phyloP scores from a whole-genome alignment of 1,140 invertebrate species.

The Holcopasites calliopsidis region DNA sequence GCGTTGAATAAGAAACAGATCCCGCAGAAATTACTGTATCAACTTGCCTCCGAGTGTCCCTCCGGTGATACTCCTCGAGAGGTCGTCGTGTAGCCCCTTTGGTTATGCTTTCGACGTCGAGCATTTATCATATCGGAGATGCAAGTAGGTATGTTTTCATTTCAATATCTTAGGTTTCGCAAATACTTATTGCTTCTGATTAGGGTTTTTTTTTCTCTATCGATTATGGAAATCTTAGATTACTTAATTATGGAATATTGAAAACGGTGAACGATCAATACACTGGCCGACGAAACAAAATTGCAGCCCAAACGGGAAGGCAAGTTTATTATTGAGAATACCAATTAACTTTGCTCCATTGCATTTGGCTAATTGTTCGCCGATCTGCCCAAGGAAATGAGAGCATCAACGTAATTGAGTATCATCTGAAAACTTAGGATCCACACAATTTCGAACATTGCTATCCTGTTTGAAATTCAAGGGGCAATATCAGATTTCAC shows the following conservation, averaged over 20 bases:
- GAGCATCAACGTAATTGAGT: neutral
- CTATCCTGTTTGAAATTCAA: slow-evolving; percentile 14
- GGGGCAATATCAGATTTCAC: slow-evolving; percentile 31
- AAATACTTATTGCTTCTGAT: no score
- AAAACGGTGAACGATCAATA: no score
- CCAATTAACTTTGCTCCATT: neutral
- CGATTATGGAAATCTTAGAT: no score
- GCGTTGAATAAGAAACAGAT: slow-evolving; percentile 40
- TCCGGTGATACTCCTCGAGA: neutral
- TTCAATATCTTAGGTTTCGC: neutral
- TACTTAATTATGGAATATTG: no score
- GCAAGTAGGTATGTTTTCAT: slow-evolving; percentile 49
- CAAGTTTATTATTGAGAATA: no score
- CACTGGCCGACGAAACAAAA: no score
- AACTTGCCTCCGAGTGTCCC: neutral
- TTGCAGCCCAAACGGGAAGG: no score
- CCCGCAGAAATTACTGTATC: slow-evolving; percentile 43
- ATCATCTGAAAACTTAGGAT: neutral
- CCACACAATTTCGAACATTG: neutral
- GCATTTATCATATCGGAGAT: slow-evolving; percentile 30
- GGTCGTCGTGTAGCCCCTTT: slow-evolving; percentile 12
- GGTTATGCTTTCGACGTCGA: slow-evolving; percentile 38
- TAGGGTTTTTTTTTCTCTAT: no score
- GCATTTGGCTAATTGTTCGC: no score
- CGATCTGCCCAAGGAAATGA: neutral